These are phyloP conservation scores for Caenorhabditis plicata DNA, from an alignment of 2,888 invertebrate genomes.

Conservation along the genomic window DNA sequence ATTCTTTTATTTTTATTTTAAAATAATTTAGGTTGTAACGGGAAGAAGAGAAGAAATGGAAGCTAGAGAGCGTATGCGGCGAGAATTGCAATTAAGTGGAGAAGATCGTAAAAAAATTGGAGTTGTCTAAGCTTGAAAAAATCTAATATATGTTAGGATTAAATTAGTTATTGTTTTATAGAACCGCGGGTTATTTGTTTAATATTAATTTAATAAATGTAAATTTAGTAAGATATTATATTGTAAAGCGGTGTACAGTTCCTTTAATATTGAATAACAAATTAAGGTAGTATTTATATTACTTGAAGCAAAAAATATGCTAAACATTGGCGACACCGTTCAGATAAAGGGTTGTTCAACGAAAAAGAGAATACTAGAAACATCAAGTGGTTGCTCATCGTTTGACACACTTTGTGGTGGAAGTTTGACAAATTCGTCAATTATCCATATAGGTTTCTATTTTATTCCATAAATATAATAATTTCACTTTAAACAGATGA, in stretches of 20 bases:
- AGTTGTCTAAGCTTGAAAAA: no score
- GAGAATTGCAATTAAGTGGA: constrained; percentile 43
- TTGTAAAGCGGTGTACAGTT: no score
- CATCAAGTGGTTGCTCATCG: constrained; percentile 23
- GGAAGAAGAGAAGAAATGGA: constrained; percentile 56
- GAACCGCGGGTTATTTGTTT: constrained; percentile 8
- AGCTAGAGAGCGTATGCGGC: constrained; percentile 32
- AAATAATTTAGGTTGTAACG: constrained; percentile 48
- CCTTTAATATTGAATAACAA: no score
- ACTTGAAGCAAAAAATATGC: constrained; percentile 2
- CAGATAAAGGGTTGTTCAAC: constrained; percentile 34
- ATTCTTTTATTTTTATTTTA: not conserved
- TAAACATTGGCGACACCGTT: constrained; percentile 28
- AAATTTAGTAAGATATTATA: no score
- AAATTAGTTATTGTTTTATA: constrained; percentile 1
- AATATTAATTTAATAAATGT: no score
- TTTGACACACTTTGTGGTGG: constrained; percentile 30
- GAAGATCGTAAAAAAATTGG: constrained; percentile 46
- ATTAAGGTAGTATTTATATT: no score
- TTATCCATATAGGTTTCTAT: constrained; percentile 21
- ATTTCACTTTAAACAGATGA: constrained; percentile 18
- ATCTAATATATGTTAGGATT: no score
- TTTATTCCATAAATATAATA: not conserved
- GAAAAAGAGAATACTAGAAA: constrained; percentile 25
- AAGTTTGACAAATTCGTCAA: constrained; percentile 18